Evolutionary conservation across 1,140 invertebrate species (phyloP), one percentile per base, ranked within the genome.

Genomic region (Apis laboriosa): DNA sequence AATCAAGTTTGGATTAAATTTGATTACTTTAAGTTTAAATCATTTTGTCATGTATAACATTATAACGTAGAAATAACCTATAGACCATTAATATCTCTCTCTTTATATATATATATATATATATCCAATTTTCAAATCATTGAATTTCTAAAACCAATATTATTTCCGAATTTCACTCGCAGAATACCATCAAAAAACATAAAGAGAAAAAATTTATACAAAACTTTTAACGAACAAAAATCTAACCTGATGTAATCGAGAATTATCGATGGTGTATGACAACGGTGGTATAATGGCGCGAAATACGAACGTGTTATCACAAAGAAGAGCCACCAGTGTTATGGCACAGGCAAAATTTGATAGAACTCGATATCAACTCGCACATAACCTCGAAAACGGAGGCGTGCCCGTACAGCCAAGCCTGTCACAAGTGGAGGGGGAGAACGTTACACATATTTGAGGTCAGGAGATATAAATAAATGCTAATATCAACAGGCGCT

Each of bases 401-500:
- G 90, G 86, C 89, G 89, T 84, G 88, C 80, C 77, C 73, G 83
- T 78, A 68, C 72, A 75, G 86, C 71, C 85, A 70, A 68, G 75
- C 75, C 71, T 66, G 80, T 61, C 53, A 84, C 78, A 66, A 67
- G 63, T 71, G 72, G 84, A 89, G 87, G 77, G 89, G 84, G 87
- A 63, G 88, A 77, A 80, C 83, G 85, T 92, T 90, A 89, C 84
- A 84, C 85, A 90, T 90, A 90, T 91, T 93, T 92, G 91, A 93
- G 91, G 91, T 90, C 91, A 91, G 77, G 83, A 89, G 91, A 91
- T 93, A 92, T 92, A 93, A 93, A 92, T 93, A 92, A 92, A 92
- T 91, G 90, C 87, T 91, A 92, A 92, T 92, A 92, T 92, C 90
- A 91, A 90, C 90, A 87, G 81, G 81, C 89, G 83, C 84, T 77